A percentile compares a stretch with the other conserved stretches of the same genome.
Conservation (phyloP, 92 coral and sea anemone species). For the Anthopleura xanthogrammica region DNA sequence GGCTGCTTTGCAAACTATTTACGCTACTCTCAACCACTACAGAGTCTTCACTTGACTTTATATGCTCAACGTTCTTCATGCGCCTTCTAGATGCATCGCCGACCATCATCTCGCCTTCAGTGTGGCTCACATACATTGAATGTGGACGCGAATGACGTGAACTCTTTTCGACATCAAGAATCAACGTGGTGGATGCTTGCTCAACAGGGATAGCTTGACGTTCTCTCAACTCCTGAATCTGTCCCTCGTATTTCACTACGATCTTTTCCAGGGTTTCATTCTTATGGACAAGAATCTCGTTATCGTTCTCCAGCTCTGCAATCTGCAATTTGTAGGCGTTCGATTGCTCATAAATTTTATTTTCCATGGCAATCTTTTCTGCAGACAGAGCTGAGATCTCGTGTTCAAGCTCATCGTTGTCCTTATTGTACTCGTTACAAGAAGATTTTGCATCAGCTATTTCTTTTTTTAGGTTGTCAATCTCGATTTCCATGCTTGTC, state of each 20-base stretch:
- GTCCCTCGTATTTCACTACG: constrained; percentile 35
- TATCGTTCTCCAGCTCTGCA: constrained; percentile 41
- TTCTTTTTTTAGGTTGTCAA: constrained; percentile 49
- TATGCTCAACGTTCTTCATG: background rate
- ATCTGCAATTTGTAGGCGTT: constrained; percentile 31
- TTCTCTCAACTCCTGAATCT: constrained; percentile 42
- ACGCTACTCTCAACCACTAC: constrained; percentile 10
- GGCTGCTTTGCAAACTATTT: constrained; percentile 15
- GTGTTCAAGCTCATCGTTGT: constrained; percentile 37
- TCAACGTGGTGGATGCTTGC: constrained; percentile 37
- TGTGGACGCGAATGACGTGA: constrained; percentile 18
- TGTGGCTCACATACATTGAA: constrained; percentile 31
- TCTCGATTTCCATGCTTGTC: constrained; percentile 52
- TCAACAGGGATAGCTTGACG: constrained; percentile 10
- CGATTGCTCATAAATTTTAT: constrained; percentile 39
- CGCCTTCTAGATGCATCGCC: background rate
- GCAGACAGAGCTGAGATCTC: constrained; percentile 41
- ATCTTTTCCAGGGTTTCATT: constrained; percentile 24
- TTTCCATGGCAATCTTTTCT: constrained; percentile 51
- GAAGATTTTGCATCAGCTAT: constrained; percentile 30
- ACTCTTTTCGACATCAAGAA: constrained; percentile 24
- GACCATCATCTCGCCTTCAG: constrained; percentile 27
- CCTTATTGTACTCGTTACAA: constrained; percentile 23
- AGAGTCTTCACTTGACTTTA: constrained; percentile 9
- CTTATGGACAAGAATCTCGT: constrained; percentile 27